Base-by-base conservation (phyloP, 2,113 vertebrate genomes). In the Emydocephalus ijimae region DNA sequence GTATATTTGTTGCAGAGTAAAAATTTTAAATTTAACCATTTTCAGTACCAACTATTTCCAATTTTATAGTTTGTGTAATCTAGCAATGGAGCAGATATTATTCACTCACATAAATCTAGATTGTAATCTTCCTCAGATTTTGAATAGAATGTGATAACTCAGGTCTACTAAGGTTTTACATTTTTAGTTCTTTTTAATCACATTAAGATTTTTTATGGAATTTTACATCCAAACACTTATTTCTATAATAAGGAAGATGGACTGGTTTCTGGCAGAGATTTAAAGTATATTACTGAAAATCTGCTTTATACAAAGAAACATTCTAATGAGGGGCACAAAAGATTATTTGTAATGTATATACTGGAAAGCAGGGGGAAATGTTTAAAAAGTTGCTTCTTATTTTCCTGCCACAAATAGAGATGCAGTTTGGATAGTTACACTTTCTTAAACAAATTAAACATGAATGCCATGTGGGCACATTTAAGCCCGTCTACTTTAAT, bases 51-150 rank as follows among this genome's bases (percentile, higher is more conserved):
- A 55, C 26, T 14, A 5, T 52, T 24, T 64, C 34, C 21, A 21
- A 39, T 43, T 43, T 81, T 43, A 43, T 43, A 43, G 6, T 43
- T 43, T 43, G 74, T 34, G 34, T 43, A 81, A 81, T 81, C 74
- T 81, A 81, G 34, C 69, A 20, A 20, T 20, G 69, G 43, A 48
- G 15, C 43, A 85, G 9, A 7, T 59, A 81, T 55, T 57, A 39
- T 56, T 45, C 45, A 90, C 90, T 95, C 89, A 90, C 91, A 95
- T n/a, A 94, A 48, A 88, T 56, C 34, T 85, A 90, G 95, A 29
- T 64, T 88, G 93, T 93, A 94, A 89, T 90, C 88, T 95, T 89
- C 92, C 93, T 87, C 14, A 94, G 95, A 95, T 96, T 94, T 96
- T 94, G 0, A 94, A 93, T 95, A 93, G 56, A 94, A 95, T 95